These are phyloP conservation scores for Steinernema khuongi DNA, from an alignment of 1,140 invertebrate species.

Conservation along the genomic window DNA sequence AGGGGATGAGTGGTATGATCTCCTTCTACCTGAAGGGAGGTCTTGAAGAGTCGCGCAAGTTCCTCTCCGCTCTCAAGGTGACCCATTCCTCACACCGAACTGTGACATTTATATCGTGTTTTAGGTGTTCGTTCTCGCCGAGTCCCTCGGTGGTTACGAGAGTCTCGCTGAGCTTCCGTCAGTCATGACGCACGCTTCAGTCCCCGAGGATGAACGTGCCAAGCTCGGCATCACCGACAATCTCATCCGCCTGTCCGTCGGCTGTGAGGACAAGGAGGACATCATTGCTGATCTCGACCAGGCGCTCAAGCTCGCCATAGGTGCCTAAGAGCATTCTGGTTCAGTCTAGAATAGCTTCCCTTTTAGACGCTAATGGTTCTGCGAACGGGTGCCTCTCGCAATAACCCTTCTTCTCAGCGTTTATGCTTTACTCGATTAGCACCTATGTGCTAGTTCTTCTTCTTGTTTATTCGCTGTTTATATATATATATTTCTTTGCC, in stretches of 20 bases:
- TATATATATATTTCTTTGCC: no score
- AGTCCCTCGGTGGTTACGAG: conserved; percentile 90
- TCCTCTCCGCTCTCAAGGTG: conserved; percentile 71
- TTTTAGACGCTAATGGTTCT: not conserved
- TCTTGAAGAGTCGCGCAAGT: conserved; percentile 71
- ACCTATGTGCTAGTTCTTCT: not conserved
- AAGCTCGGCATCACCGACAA: conserved; percentile 77
- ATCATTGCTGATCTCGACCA: conserved; percentile 79
- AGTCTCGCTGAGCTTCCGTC: conserved; percentile 69
- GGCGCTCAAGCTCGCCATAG: conserved; percentile 63
- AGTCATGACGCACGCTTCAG: conserved; percentile 61
- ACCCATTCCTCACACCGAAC: not conserved
- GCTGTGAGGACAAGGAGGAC: conserved; percentile 80
- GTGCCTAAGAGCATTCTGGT: not conserved
- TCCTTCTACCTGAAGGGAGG: conserved; percentile 79
- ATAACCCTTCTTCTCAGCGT: not conserved
- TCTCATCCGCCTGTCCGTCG: conserved; percentile 82
- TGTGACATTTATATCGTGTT: not conserved
- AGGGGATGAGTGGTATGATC: conserved; percentile 85
- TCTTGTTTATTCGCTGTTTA: no score
- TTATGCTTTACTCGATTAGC: not conserved
- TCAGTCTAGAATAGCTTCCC: not conserved
- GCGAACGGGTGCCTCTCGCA: not conserved
- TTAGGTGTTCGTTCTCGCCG: conserved; percentile 73
- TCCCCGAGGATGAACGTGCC: conserved; percentile 67